Conservation (phyloP, 1,140 invertebrate genomes). For the Zophobas atratus region DNA sequence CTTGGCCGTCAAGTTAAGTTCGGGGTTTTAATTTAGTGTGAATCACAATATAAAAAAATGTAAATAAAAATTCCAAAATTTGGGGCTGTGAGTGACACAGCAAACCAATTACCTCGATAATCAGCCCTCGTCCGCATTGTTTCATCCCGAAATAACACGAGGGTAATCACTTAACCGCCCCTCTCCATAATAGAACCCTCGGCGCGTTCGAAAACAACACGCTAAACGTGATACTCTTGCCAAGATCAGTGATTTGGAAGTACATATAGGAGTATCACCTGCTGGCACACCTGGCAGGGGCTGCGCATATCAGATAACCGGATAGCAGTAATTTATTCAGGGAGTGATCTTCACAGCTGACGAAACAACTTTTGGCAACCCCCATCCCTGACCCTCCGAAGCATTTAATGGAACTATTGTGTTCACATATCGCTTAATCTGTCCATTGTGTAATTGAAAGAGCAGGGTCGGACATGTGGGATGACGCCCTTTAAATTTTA, state of each 20-base stretch:
- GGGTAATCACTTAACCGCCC: too few relatives aligned
- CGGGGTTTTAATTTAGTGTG: too few relatives aligned
- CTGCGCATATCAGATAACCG: slow-evolving; percentile 44
- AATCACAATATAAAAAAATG: too few relatives aligned
- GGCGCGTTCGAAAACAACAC: slow-evolving; percentile 12
- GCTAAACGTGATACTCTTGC: slow-evolving; percentile 7
- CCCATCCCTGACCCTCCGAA: slow-evolving; percentile 20
- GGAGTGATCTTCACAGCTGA: slow-evolving; percentile 49
- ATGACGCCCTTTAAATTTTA: slow-evolving; percentile 46
- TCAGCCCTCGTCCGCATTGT: too few relatives aligned
- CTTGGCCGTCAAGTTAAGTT: too few relatives aligned
- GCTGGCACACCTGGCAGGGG: slow-evolving; percentile 44
- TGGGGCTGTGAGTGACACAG: too few relatives aligned
- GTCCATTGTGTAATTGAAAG: slow-evolving; percentile 48
- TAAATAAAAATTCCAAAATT: too few relatives aligned
- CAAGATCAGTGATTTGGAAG: slow-evolving; percentile 31
- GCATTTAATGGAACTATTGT: slow-evolving; percentile 50
- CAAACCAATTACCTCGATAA: too few relatives aligned
- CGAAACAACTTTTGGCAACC: slow-evolving; percentile 47
- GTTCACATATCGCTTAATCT: slow-evolving; percentile 49
- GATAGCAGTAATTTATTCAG: slow-evolving; percentile 46
- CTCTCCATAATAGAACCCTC: background rate
- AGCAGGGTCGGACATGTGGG: slow-evolving; percentile 28
- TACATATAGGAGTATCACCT: slow-evolving; percentile 32
- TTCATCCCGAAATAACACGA: too few relatives aligned